Evolutionary conservation across 2,888 invertebrate species (phyloP), one percentile per base, ranked within the genome.

Genomic region (Parnassius apollo): DNA sequence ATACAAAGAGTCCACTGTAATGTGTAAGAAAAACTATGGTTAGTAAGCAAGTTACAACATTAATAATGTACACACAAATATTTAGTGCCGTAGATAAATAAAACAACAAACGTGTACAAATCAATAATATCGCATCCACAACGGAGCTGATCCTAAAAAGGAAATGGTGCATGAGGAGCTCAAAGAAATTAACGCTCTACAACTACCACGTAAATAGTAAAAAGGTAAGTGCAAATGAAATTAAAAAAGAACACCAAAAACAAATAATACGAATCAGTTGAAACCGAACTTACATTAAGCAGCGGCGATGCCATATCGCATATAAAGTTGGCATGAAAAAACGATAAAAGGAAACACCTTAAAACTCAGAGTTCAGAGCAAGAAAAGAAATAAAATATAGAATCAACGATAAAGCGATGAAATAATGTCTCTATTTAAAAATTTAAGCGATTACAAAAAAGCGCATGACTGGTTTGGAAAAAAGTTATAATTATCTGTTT

Each of bases 1-100:
- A 93, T 94, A 94, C 80, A 94, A 91, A 76, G 94, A 94, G 93
- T 95, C 95, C 93, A 94, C 95, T 95, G 93, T 74, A 86, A 84
- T 57, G 83, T 71, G 83, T 82, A 84, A 75, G 79, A 72, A 80
- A 82, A 77, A 88, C 89, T 80, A 76, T 73, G 66, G 83, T 92
- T 93, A 93, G 89, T 91, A 71, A 62, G 65, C 61, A 67, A 65
- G 63, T 50, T 68, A 42, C 66, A 57, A 58, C 58, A 68, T 22
- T 66, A 65, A 46, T 70, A 66, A 69, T 64, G 70, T 68, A 80
- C 72, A 81, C 66, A 74, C 66, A 73, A 76, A 64, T 75, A 83
- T 75, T 77, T 72, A 74, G 78, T 72, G 76, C 82, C 76, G 44
- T 57, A 69, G 80, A 79, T 71, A 71, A 73, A 77, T 73, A 71